Evolutionary conservation across 1,140 invertebrate genomes (phyloP), one percentile per base, ranked within the genome.

Genomic region (Lysiphlebus fabarum): DNA sequence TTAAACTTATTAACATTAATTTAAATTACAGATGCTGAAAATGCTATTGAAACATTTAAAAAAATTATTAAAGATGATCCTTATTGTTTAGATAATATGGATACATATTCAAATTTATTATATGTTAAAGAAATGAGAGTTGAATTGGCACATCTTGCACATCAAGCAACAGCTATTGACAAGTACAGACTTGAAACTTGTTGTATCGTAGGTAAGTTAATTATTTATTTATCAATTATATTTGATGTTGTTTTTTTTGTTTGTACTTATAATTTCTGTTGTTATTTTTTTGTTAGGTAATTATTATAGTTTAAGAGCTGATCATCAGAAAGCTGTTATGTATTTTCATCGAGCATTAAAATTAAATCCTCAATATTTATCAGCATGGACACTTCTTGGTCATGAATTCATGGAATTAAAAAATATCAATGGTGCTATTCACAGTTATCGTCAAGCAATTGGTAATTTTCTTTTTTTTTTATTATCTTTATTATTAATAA

Each of bases 361-460:
- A 75, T 75, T 99, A 0, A 96, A 98, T 82, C 95, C 96, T 0
- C 88, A 94, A 65, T 97, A 97, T 75, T 79, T 97, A 26, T 90
- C 93, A 3, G 95, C 95, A 0, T 99, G 96, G 95, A 98, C 96
- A 0, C 79, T 99, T 34, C 93, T 99, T 85, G 98, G 98, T 0
- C 97, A 99, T 75, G 97, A 99, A 79, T 99, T 94, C 78, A 96
- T 99, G 89, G 96, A 99, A 82, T 86, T 99, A 77, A 99, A 99
- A 78, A 99, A 99, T 77, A 95, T 93, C 1, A 94, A 95, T 81
- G 94, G 94, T 12, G 96, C 96, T 7, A 96, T 98, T 71, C 92
- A 96, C 70, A 95, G 94, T 71, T 99, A 99, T 77, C 83, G 96
- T 69, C 93, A 96, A 80, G 96, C 96, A 36, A 93, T 98, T 64